A percentile compares a stretch with the other conserved stretches of the same genome.
These are phyloP conservation scores for Austrolebias charrua DNA, from an alignment of 2,797 vertebrate genomes.

Conservation along the genomic window DNA sequence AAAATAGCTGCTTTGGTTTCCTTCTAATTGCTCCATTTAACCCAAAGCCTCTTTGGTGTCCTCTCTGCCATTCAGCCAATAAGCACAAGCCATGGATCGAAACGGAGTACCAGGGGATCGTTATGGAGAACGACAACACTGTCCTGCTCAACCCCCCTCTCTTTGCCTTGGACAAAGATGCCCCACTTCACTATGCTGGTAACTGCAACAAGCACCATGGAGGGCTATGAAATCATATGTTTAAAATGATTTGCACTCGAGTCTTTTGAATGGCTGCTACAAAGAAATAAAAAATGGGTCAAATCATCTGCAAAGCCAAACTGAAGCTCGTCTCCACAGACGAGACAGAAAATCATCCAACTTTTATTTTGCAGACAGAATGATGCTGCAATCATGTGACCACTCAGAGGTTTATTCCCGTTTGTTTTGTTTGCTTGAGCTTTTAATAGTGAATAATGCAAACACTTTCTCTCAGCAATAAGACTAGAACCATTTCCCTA, in stretches of 20 bases:
- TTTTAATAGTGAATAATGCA: slow-evolving; percentile 30
- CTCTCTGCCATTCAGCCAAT: slow-evolving; percentile 84
- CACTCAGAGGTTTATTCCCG: slow-evolving; percentile 17
- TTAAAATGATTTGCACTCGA: neutral
- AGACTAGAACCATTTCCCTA: slow-evolving; percentile 38
- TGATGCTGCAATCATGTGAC: slow-evolving; percentile 9
- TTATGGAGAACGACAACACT: slow-evolving; percentile 99
- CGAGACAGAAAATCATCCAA: slow-evolving; percentile 28
- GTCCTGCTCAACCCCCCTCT: slow-evolving; percentile 96
- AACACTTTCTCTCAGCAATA: slow-evolving; percentile 26
- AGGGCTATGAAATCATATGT: neutral
- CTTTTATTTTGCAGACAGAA: slow-evolving; percentile 18
- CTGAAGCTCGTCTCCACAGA: slow-evolving; percentile 18
- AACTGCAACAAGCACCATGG: slow-evolving; percentile 20
- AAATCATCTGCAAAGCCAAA: slow-evolving; percentile 31
- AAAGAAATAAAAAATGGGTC: slow-evolving; percentile 37
- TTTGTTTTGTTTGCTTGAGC: slow-evolving; percentile 13
- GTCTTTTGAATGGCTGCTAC: neutral
- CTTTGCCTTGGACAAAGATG: slow-evolving; percentile 98
- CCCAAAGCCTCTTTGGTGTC: slow-evolving; percentile 59
- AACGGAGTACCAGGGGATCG: slow-evolving; percentile 98
- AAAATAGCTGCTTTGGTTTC: slow-evolving; percentile 67
- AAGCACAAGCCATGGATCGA: slow-evolving; percentile 99
- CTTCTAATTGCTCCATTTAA: slow-evolving; percentile 74
- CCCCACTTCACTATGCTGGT: slow-evolving; percentile 96